Percentiles rank a stretch among this genome's conserved stretches.
Conservation (phyloP, 2,888 invertebrate genomes). For the Tenthredo distinguenda region DNA sequence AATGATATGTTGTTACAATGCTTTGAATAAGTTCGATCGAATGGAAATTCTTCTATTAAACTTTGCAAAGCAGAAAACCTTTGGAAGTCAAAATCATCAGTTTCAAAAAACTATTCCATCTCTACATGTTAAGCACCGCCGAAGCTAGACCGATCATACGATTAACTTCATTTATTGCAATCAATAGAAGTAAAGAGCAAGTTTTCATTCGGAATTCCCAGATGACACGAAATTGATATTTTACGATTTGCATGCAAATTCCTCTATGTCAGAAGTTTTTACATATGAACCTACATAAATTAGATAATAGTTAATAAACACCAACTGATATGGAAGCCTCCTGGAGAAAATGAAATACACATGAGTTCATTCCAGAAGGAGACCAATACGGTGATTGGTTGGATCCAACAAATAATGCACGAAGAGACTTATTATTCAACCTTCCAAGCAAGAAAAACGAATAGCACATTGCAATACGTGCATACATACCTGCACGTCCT, state of each 20-base stretch:
- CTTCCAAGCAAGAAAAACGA: background rate
- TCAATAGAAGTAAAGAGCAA: background rate
- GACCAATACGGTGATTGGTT: background rate
- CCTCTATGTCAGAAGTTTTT: background rate
- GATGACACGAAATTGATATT: background rate
- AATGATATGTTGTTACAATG: background rate
- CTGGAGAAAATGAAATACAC: background rate
- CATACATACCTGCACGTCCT: background rate
- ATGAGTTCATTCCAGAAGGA: background rate
- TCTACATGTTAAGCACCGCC: background rate
- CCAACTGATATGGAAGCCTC: background rate
- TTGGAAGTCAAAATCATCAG: background rate
- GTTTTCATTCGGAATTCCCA: background rate
- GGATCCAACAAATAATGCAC: background rate
- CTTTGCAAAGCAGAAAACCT: background rate
- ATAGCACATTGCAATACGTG: background rate
- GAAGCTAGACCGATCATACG: background rate
- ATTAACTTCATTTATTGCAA: background rate
- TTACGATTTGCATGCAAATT: background rate
- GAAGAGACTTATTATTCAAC: background rate
- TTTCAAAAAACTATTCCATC: background rate
- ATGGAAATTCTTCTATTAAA: background rate
- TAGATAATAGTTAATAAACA: background rate
- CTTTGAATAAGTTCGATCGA: background rate
- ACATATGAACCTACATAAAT: background rate